Base-by-base conservation (phyloP, 1,140 invertebrate species). In the Panulirus ornatus region DNA sequence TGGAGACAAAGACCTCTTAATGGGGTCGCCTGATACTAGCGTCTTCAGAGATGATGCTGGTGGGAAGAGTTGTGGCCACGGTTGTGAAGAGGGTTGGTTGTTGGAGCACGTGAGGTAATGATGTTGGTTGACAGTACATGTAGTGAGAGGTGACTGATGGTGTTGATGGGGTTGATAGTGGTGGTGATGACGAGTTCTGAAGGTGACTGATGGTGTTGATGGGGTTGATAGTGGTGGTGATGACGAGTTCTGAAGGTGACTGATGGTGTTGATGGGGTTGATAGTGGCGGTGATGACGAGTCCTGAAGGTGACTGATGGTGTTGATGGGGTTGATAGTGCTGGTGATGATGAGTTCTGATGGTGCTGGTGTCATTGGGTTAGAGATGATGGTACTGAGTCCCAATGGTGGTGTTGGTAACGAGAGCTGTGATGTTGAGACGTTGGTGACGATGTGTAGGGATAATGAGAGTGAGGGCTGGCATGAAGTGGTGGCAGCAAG, bases 151-250 rank as follows among this genome's bases (percentile, higher is more conserved):
- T 36, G 34, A n/a, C n/a, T 73, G 42, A 73, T 73, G 70, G 42
- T 34, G 70, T 34, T n/a, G 14, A 73, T 73, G 70, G 42, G 70
- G n/a, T 34, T 70, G 66, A n/a, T n/a, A n/a, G n/a, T n/a, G n/a
- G n/a, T n/a, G n/a, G 58, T 70, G 66, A 38, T 73, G 70, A 73
- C 42, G 70, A 73, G 70, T 9, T 38, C 70, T 73, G 34, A 8
- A 19, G 42, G 30, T 38, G 22, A 34, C 36, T 34, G 70, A 16
- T 14, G 70, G 14, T 11, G 70, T 34, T 34, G 70, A 73, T 34
- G 51, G 51, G 51, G 51, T 11, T 58, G 51, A 11, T 58, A 58
- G 51, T 11, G 51, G 51, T 11, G 51, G 51, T 11, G 22, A 58
- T 22, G 51, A 58, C 11, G 51, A 73, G 70, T 73, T 38, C 36